These are phyloP conservation scores for Cecidostiba fungosa DNA, from an alignment of 2,888 invertebrate species.

Conservation along the genomic window DNA sequence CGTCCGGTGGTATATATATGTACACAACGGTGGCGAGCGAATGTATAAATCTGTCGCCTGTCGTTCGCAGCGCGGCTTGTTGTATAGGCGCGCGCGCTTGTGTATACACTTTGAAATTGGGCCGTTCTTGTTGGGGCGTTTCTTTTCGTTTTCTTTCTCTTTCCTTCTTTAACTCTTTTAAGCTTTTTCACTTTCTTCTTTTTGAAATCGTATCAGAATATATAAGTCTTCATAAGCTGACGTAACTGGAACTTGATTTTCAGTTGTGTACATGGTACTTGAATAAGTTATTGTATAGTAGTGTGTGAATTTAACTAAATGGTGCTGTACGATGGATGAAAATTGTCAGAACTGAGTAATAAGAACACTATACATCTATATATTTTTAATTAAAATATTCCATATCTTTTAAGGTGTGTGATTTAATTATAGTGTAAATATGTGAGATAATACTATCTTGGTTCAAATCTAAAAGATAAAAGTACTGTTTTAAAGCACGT, in stretches of 20 bases:
- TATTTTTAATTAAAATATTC: too few relatives aligned
- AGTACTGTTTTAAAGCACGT: slow-evolving; percentile 18
- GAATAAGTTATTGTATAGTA: too few relatives aligned
- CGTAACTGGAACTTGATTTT: not conserved
- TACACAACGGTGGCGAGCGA: not conserved
- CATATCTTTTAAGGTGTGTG: not conserved
- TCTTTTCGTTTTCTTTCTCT: slow-evolving; percentile 16
- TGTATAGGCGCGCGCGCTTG: not conserved
- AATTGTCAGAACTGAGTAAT: not conserved
- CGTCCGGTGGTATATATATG: not conserved
- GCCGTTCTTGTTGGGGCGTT: slow-evolving; percentile 29
- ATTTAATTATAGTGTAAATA: slow-evolving; percentile 5
- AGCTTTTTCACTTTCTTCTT: not conserved
- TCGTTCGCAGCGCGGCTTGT: not conserved
- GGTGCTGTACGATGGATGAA: too few relatives aligned
- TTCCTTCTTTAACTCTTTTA: not conserved
- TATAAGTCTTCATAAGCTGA: not conserved
- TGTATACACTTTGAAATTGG: slow-evolving; percentile 24
- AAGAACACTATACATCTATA: not conserved
- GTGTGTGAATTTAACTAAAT: too few relatives aligned
- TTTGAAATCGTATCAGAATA: not conserved
- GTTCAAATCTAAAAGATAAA: not conserved
- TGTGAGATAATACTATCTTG: not conserved
- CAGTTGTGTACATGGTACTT: not conserved
- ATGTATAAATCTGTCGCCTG: slow-evolving; percentile 42